Evolutionary conservation across 1,140 invertebrate species (phyloP).

Genomic region (Acyrthosiphon pisum): DNA sequence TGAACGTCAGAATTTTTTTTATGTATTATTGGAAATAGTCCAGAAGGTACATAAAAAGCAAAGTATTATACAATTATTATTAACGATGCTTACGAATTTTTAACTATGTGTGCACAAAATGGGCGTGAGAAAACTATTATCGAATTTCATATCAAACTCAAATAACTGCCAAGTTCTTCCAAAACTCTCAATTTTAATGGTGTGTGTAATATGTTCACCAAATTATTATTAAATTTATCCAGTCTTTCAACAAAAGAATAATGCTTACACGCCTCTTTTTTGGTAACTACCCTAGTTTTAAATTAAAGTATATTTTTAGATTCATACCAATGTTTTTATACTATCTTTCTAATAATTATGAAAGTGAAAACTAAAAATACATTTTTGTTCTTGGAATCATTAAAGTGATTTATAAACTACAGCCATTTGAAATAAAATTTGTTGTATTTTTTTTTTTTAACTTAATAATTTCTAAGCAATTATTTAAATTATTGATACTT

Average conservation of each 20-base stretch:
- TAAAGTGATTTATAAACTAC: not conserved
- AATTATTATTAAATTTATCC: not conserved
- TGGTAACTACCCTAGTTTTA: not conserved
- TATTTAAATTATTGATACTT: not conserved
- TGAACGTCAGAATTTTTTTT: not conserved
- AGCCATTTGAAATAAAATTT: not conserved
- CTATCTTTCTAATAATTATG: not conserved
- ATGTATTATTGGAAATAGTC: not conserved
- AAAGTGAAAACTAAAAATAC: not conserved
- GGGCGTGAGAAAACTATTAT: slow-evolving; percentile 8
- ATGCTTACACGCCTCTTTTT: not conserved
- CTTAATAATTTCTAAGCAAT: not conserved
- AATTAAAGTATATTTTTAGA: slow-evolving; percentile 7
- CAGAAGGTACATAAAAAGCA: not conserved
- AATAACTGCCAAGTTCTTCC: not conserved
- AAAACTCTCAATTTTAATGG: slow-evolving; percentile 4
- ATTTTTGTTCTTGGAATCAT: not conserved
- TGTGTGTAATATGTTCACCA: not conserved
- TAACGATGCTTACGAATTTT: not conserved
- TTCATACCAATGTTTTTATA: not conserved
- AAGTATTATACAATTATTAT: slow-evolving; percentile 5
- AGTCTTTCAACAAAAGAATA: not conserved
- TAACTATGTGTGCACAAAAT: not conserved
- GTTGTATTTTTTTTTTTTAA: not conserved
- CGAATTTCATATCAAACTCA: slow-evolving; percentile 9